These are phyloP conservation scores for Colostygia pectinataria DNA, from an alignment of 2,888 invertebrate species.

Conservation along the genomic window DNA sequence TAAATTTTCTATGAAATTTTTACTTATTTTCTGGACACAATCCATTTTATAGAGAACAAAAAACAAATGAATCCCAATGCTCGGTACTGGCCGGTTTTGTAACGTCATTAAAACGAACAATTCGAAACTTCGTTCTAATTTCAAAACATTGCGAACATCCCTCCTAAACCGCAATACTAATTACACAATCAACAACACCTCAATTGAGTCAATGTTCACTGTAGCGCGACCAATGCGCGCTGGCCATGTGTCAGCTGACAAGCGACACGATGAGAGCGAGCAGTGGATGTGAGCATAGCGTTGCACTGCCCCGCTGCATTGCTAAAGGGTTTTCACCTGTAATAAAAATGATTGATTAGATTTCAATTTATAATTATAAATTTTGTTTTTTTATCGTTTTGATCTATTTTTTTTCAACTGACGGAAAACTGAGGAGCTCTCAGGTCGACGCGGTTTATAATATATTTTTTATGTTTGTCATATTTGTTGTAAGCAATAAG, in stretches of 20 bases:
- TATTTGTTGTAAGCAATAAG: no score
- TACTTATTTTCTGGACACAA: no score
- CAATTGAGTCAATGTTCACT: constrained; percentile 31
- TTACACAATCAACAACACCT: constrained; percentile 14
- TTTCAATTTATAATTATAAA: no score
- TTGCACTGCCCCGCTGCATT: constrained; percentile 74
- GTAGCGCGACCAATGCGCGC: constrained; percentile 66
- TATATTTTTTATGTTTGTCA: no score
- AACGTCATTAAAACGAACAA: background rate
- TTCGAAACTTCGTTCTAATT: constrained; percentile 4
- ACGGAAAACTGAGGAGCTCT: no score
- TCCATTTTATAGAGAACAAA: no score
- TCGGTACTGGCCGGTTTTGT: no score
- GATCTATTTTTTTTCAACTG: no score
- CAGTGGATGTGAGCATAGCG: constrained; percentile 57
- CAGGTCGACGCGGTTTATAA: no score
- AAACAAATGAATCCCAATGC: no score
- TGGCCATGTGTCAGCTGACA: constrained; percentile 71
- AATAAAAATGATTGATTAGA: constrained; percentile 37
- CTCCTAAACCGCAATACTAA: constrained; percentile 7
- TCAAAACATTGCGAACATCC: constrained; percentile 14
- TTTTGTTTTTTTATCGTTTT: no score
- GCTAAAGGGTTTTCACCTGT: constrained; percentile 79
- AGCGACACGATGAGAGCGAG: constrained; percentile 51
- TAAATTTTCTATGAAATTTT: no score